A percentile compares a stretch with the other conserved stretches of the same genome.
Evolutionary conservation across 2,888 invertebrate genomes (phyloP).

Genomic region (Morinoia aosen): DNA sequence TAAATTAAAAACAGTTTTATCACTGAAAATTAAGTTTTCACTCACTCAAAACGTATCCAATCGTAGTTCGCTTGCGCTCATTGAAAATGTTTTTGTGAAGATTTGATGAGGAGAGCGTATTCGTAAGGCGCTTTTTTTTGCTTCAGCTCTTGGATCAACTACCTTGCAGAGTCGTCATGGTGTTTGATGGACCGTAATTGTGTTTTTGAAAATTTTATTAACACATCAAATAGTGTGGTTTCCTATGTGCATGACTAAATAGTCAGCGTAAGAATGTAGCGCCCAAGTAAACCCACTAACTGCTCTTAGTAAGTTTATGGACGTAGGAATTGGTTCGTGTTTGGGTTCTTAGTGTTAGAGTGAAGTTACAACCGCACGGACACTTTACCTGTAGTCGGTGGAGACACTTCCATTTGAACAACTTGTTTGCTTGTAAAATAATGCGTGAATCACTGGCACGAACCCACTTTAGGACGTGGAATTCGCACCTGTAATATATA

Average conservation of each 20-base stretch:
- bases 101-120: neutral
- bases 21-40: neutral
- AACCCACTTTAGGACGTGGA: conserved; percentile 12
- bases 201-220: neutral
- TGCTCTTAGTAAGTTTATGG: neutral
- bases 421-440: neutral
- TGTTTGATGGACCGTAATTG: neutral
- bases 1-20: neutral
- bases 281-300: neutral
- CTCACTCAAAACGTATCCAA: too few species aligned
- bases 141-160: neutral
- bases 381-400: neutral
- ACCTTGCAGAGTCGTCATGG: neutral
- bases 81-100: neutral
- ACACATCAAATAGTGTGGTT: neutral
- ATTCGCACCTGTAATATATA: neutral
- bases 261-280: neutral
- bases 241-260: neutral
- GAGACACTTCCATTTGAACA: neutral
- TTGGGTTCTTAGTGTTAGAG: neutral
- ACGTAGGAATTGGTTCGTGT: neutral
- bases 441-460: neutral
- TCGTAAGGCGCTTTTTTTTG: neutral
- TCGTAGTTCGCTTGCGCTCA: neutral
- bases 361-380: neutral